Conservation (phyloP, 2,797 vertebrate genomes). For the Alfaro cultratus region DNA sequence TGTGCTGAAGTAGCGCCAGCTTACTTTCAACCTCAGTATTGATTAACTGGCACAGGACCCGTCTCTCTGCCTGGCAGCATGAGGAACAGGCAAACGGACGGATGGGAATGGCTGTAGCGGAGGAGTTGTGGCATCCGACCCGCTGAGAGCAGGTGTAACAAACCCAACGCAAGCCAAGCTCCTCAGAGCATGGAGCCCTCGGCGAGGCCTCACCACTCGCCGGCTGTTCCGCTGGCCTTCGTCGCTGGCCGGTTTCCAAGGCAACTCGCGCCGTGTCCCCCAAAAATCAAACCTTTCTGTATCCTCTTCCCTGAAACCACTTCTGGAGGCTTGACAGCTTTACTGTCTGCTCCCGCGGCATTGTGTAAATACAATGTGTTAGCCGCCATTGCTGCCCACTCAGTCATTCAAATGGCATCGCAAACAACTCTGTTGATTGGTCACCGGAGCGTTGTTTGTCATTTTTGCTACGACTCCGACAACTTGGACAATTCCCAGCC, state of each 20-base stretch:
- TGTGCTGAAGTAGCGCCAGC: slow-evolving; percentile 69
- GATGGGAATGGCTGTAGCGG: slow-evolving; percentile 22
- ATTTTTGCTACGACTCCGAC: slow-evolving; percentile 69
- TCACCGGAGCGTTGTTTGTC: slow-evolving; percentile 69
- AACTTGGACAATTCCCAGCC: slow-evolving; percentile 71
- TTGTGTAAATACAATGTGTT: slow-evolving; percentile 50
- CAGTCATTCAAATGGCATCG: slow-evolving; percentile 65
- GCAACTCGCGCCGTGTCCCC: slow-evolving; percentile 35
- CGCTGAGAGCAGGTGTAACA: slow-evolving; percentile 14
- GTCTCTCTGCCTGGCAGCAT: slow-evolving; percentile 52
- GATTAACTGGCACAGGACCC: slow-evolving; percentile 68
- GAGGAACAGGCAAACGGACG: slow-evolving; percentile 52
- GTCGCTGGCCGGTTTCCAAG: slow-evolving; percentile 44
- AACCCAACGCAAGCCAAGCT: slow-evolving; percentile 10
- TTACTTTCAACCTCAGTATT: slow-evolving; percentile 64
- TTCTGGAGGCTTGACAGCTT: slow-evolving; percentile 24
- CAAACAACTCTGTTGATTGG: slow-evolving; percentile 72
- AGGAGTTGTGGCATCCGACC: slow-evolving; percentile 5
- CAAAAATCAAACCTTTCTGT: slow-evolving; percentile 17
- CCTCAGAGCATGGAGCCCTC: slow-evolving; percentile 20
- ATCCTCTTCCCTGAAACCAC: slow-evolving; percentile 6
- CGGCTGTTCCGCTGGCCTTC: slow-evolving; percentile 34
- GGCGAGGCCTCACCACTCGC: slow-evolving; percentile 19
- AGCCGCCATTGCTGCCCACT: slow-evolving; percentile 46
- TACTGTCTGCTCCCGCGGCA: slow-evolving; percentile 7